Conservation (phyloP, 1,140 invertebrate species). For the Ooceraea biroi region DNA sequence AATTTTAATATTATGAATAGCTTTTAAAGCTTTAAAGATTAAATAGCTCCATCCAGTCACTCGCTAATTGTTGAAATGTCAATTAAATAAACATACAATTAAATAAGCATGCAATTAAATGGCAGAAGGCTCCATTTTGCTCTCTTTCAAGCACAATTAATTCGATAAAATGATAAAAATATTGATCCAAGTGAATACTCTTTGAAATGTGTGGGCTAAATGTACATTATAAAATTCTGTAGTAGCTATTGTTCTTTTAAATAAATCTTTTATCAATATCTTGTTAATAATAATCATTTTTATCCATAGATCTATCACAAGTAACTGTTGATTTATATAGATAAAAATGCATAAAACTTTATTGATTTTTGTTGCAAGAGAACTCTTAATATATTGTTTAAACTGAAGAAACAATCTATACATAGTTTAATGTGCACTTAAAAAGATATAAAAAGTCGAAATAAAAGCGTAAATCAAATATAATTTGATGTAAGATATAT, state of each 20-base stretch:
- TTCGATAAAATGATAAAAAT: neutral
- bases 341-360: too few relatives aligned
- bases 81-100: conserved; percentile 19
- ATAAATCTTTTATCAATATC: too few relatives aligned
- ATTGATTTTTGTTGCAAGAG: too few relatives aligned
- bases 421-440: neutral
- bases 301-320: too few relatives aligned
- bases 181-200: neutral
- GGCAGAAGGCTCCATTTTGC: neutral
- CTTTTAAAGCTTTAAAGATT: neutral
- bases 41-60: too few relatives aligned
- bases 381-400: neutral
- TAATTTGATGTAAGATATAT: neutral
- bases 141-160: conserved; percentile 6
- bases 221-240: neutral
- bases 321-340: too few relatives aligned
- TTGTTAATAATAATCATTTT: neutral
- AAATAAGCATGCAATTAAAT: conserved; percentile 13
- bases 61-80: conserved; percentile 13
- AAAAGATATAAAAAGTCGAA: neutral
- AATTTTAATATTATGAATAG: conserved; percentile 1
- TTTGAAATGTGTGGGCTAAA: neutral
- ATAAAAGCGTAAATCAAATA: neutral
- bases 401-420: neutral
- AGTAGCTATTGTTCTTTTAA: too few relatives aligned